These are phyloP conservation scores for Cybosia mesomella DNA, from an alignment of 2,888 invertebrate genomes.

Conservation along the genomic window DNA sequence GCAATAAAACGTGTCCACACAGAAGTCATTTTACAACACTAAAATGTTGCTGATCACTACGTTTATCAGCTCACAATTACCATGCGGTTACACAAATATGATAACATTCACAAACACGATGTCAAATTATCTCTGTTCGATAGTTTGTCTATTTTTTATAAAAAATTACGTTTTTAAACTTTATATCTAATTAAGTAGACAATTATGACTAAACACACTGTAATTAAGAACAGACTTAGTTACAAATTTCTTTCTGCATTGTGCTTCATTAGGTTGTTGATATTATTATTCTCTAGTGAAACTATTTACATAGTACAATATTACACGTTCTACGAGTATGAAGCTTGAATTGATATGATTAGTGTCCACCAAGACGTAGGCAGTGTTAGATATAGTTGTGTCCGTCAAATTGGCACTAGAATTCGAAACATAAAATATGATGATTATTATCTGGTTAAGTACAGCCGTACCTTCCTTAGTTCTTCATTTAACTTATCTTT, in stretches of 20 bases:
- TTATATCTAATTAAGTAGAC: not conserved
- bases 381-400: not conserved
- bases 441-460: slow-evolving; percentile 20
- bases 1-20: slow-evolving; percentile 70
- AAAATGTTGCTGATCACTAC: slow-evolving; percentile 55
- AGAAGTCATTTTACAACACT: slow-evolving; percentile 76
- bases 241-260: not conserved
- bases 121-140: slow-evolving; percentile 41
- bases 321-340: not conserved
- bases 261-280: not conserved
- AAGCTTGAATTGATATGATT: slow-evolving; percentile 13
- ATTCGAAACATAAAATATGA: slow-evolving; percentile 8
- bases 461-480: slow-evolving; percentile 55
- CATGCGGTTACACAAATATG: slow-evolving; percentile 51
- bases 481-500: slow-evolving; percentile 59
- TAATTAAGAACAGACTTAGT: not conserved
- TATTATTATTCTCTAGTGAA: not conserved
- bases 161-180: not conserved
- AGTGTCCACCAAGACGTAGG: not conserved
- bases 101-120: slow-evolving; percentile 45
- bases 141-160: slow-evolving; percentile 29
- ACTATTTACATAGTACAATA: not conserved
- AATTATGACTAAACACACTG: not conserved
- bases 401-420: not conserved
- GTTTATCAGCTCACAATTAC: slow-evolving; percentile 64